Evolutionary conservation across 2,797 vertebrate genomes (phyloP), one percentile per base, ranked within the genome.

Genomic region (Phoxinus dragarum): DNA sequence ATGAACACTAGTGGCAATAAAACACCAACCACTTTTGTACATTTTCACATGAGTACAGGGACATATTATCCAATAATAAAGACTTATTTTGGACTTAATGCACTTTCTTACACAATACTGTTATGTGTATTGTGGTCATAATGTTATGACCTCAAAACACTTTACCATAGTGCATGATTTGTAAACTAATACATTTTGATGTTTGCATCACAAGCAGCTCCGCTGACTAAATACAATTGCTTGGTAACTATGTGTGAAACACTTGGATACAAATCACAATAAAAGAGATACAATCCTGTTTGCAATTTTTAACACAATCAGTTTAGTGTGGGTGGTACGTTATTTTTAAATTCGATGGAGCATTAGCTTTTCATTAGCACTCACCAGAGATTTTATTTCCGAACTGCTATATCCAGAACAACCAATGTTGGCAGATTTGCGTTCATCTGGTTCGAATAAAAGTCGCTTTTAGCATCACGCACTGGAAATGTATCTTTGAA

Each of bases 31-130:
- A 11, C 9, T n/a, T 12, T 5, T 27, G 3, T 27, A n/a, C 59
- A 4, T 2, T 61, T 64, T 31, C 14, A 34, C 27, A 16, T 66
- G 6, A 34, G 16, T 34, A 66, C 61, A 27, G 27, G 5, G 5
- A 31, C 27, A 66, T 2, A 64, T 64, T 31, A 16, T 64, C n/a
- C n/a, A 61, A 7, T 31, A 3, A 64, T 31, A 31, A 4, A 9
- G 0, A 31, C 12, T 6, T 31, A 5, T 61, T 61, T 10, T 3
- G n/a, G n/a, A n/a, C n/a, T n/a, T n/a, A n/a, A 27, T 27, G 5
- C 2, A 16, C 12, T 64, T 64, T 64, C 11, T 64, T 64, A 5
- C 61, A 64, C 61, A 64, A 31, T 27, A n/a, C 23, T 27, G n/a
- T n/a, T n/a, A n/a, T n/a, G n/a, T n/a, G n/a, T n/a, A n/a, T n/a